Percentiles rank a stretch among this genome's conserved stretches.
Evolutionary conservation across 2,888 invertebrate genomes (phyloP).

Genomic region (Drosophila leonis): DNA sequence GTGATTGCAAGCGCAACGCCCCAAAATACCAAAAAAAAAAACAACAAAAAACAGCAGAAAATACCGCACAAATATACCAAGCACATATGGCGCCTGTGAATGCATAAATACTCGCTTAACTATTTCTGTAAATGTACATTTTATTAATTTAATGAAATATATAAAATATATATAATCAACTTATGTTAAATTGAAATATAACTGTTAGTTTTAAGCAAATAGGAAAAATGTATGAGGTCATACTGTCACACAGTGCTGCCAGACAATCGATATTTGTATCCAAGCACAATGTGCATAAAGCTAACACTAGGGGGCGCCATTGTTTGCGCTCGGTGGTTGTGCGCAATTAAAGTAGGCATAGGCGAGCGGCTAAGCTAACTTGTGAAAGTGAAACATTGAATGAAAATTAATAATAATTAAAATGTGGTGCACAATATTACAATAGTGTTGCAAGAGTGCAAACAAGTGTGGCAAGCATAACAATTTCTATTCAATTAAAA

Average conservation of each 20-base stretch:
- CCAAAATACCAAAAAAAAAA: conserved; percentile 44
- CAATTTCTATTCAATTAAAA: background rate
- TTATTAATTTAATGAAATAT: background rate
- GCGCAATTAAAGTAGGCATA: too few species aligned
- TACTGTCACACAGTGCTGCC: conserved; percentile 34
- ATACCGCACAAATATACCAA: conserved; percentile 33
- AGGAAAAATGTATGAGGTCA: background rate
- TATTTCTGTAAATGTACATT: background rate
- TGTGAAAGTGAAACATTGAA: background rate
- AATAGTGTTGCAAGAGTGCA: background rate
- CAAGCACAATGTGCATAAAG: conserved; percentile 3
- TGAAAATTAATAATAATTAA: background rate
- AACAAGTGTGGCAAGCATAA: background rate
- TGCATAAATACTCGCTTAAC: accelerated
- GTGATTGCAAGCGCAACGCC: conserved; percentile 58
- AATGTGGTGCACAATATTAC: too few species aligned
- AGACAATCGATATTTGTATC: conserved; percentile 9
- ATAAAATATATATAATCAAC: background rate
- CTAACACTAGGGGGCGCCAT: conserved; percentile 29
- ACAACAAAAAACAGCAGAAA: background rate
- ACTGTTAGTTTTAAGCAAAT: background rate
- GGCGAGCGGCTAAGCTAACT: too few species aligned
- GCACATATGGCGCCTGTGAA: background rate
- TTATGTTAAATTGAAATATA: background rate
- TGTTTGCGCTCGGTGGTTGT: conserved; percentile 11